Base-by-base conservation (phyloP, 1,140 invertebrate genomes). In the Semibalanus balanoides region DNA sequence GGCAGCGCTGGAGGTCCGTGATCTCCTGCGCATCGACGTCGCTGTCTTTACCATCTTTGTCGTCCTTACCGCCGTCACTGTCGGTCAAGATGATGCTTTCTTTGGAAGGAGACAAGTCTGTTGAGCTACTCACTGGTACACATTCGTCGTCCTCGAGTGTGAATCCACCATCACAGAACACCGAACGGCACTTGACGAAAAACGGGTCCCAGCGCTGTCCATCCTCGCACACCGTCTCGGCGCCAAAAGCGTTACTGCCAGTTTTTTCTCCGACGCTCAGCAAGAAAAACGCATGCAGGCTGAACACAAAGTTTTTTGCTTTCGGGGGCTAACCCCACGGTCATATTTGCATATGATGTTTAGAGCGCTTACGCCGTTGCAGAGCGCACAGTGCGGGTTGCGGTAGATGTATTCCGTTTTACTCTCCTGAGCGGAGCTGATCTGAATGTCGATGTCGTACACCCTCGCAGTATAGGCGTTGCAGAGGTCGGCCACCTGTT, bases 341-440 rank as follows among this genome's bases (percentile, higher is more conserved):
- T 40, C 35, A 40, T 74, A 9, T 80, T n/a, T 76, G 78, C 86
- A 86, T 69, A 85, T 74, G 74, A 83, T 74, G 76, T 86, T 84
- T 40, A 84, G 5, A 40, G 35, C 78, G 3, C 78, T 77, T 0
- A 83, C 84, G 29, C 83, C 79, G 78, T 88, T 87, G 79, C 88
- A 89, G 22, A 85, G 77, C 7, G 87, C 88, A 79, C 88, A 89
- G 78, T 88, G 87, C 0, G 84, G 79, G 78, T 89, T 89, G 78
- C 85, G 82, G 79, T 86, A 89, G 7, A 71, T 31, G 40, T 76
- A 70, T 30, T 76, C 76, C 25, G 76, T 74, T 40, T 40, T 5
- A 7, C 35, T 40, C 5, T 17, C 5, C 17, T 17, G 17, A 7
- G 35, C 5, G 17, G 5, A 7, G 35, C 35, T 30, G 51, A 7